Base-by-base conservation (phyloP, 2,888 invertebrate genomes). In the Embidobia sp. region DNA sequence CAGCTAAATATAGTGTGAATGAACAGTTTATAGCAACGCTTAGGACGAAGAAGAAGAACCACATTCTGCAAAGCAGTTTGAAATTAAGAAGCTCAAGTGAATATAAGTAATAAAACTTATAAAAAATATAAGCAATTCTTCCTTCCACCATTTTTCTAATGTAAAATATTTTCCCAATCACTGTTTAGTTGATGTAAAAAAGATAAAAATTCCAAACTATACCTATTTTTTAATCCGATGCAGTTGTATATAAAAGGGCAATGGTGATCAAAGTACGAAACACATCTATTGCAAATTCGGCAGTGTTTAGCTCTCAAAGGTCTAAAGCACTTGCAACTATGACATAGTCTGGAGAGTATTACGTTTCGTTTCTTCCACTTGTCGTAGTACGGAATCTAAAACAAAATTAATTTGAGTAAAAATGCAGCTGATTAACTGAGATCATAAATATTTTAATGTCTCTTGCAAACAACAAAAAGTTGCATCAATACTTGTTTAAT, bases 201-300 rank as follows among this genome's bases (percentile, higher is more conserved):
- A n/a, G n/a, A n/a, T n/a, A n/a, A n/a, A n/a, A n/a, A n/a, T n/a
- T n/a, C n/a, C n/a, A n/a, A n/a, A n/a, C n/a, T n/a, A 11, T 83
- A 92, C 93, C 93, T 93, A 90, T 98, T 98, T 73, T 95, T 93
- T 31, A 97, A 91, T 0, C 98, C 98, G 11, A 98, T 96, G 88
- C 98, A 98, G 88, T 98, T 98, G 90, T 97, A 96, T 83, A 98
- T 97, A 87, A 97, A 98, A 0, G 97, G 97, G 87, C 98, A 98
- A 88, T 98, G 97, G 90, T 98, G 97, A 88, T 98, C 97, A 86
- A 97, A 97, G 88, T 97, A 96, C 1, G 94, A 93, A 1, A 96
- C 95, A 86, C 96, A 96, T 66, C 96, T 93, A 87, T 97, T 97
- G 90, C 97, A 98, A 57, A 97, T 94, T 48, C 97, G 93, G 84